Percentiles rank a stretch among this genome's conserved stretches.
phyloP scores from a whole-genome alignment of 2,888 invertebrate genomes.

The Cheilosia vulpina region DNA sequence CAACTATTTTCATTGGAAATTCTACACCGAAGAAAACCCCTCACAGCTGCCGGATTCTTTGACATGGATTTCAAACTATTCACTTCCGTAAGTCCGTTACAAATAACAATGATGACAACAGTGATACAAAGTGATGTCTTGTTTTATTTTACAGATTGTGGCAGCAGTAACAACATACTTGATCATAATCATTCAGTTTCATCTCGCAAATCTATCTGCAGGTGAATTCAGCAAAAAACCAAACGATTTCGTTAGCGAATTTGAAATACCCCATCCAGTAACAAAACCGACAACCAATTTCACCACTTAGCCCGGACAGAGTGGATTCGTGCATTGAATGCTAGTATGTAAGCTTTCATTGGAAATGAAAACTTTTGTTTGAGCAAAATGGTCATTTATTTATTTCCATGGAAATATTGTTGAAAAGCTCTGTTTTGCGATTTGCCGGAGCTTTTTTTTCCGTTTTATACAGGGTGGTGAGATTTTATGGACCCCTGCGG shows the following conservation, averaged over 20 bases:
- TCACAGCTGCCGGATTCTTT: constrained; percentile 79
- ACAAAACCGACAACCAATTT: background rate
- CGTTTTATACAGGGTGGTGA: no score
- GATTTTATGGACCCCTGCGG: no score
- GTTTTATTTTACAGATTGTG: constrained; percentile 76
- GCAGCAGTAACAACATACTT: constrained; percentile 79
- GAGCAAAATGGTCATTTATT: no score
- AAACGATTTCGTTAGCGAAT: background rate
- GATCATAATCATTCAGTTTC: constrained; percentile 79
- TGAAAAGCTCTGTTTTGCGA: no score
- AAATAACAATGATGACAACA: background rate
- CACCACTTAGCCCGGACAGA: background rate
- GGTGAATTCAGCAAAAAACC: constrained; percentile 12
- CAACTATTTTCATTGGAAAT: constrained; percentile 79
- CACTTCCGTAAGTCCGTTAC: constrained; percentile 77
- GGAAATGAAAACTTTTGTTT: background rate
- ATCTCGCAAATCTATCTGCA: constrained; percentile 68
- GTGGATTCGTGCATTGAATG: background rate
- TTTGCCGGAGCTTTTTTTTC: no score
- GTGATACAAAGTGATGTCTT: background rate
- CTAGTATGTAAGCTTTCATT: constrained; percentile 12
- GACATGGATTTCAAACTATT: constrained; percentile 79
- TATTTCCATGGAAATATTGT: no score
- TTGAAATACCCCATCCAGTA: background rate
- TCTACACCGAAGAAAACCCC: constrained; percentile 77